phyloP scores from a whole-genome alignment of 2,888 invertebrate species.

The Eretmocerus hayati region DNA sequence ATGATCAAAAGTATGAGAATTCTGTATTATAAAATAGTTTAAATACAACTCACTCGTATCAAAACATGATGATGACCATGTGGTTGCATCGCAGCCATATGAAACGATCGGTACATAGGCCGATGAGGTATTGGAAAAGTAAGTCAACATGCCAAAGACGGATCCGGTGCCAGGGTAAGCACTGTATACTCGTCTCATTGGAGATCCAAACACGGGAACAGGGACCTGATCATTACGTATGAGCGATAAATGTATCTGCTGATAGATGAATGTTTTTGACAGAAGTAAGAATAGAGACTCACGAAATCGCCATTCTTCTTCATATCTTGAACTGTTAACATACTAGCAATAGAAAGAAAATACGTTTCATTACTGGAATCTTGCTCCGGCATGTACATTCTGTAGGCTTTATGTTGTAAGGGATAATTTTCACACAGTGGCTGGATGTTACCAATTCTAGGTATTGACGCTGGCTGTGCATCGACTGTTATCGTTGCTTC shows the following conservation, averaged over 20 bases:
- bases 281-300: slow-evolving; percentile 17
- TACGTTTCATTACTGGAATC: slow-evolving; percentile 53
- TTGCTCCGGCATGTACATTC: slow-evolving; percentile 55
- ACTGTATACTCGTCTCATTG: slow-evolving; percentile 51
- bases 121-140: slow-evolving; percentile 46
- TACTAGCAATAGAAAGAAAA: slow-evolving; percentile 54
- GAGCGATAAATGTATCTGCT: background rate
- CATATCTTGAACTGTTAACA: slow-evolving; percentile 57
- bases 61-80: slow-evolving; percentile 1
- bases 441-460: slow-evolving; percentile 21
- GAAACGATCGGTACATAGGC: slow-evolving; percentile 63
- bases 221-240: slow-evolving; percentile 38
- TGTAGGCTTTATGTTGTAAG: slow-evolving; percentile 54
- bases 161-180: slow-evolving; percentile 59
- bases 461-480: slow-evolving; percentile 49
- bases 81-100: slow-evolving; percentile 55
- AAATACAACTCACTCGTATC: no score
- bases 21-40: no score
- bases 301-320: slow-evolving; percentile 52
- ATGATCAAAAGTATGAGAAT: no score
- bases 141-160: slow-evolving; percentile 55
- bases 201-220: slow-evolving; percentile 28
- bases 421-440: slow-evolving; percentile 41
- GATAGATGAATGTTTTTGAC: background rate
- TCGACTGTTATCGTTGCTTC: slow-evolving; percentile 51